phyloP scores from a whole-genome alignment of 2,797 vertebrate genomes.

The Crocidura indochinensis region DNA sequence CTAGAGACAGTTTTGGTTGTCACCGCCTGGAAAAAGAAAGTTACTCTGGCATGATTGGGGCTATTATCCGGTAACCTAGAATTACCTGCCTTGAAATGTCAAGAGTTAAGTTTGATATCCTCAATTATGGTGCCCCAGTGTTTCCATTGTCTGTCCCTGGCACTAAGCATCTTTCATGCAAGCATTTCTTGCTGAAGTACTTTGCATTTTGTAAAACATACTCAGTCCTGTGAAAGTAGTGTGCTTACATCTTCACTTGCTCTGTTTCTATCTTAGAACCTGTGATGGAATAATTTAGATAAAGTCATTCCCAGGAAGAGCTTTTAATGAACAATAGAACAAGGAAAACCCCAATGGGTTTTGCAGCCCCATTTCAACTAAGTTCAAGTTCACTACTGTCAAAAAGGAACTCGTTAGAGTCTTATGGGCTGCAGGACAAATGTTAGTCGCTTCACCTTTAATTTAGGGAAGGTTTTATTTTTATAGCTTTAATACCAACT shows the following conservation, averaged over 20 bases:
- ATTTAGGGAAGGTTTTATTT: conserved; percentile 81
- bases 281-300: conserved; percentile 47
- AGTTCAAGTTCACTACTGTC: conserved; percentile 66
- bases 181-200: neutral
- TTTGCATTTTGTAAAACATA: conserved; percentile 40
- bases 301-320: conserved; percentile 54
- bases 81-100: neutral
- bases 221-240: neutral
- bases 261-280: conserved; percentile 61
- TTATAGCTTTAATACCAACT: conserved; percentile 79
- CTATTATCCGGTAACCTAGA: neutral
- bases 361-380: conserved; percentile 71
- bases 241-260: conserved; percentile 12
- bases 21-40: neutral
- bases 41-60: too few species aligned
- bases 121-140: neutral
- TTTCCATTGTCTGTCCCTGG: neutral
- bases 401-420: conserved; percentile 72
- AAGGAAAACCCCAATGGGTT: conserved; percentile 31
- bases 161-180: neutral
- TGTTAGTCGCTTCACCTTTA: conserved; percentile 81
- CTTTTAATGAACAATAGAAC: conserved; percentile 65
- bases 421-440: conserved; percentile 69
- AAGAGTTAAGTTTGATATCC: neutral
- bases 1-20: conserved; percentile 21